These are phyloP conservation scores for Leguminivora glycinivorella DNA, from an alignment of 1,140 invertebrate species.

Conservation along the genomic window DNA sequence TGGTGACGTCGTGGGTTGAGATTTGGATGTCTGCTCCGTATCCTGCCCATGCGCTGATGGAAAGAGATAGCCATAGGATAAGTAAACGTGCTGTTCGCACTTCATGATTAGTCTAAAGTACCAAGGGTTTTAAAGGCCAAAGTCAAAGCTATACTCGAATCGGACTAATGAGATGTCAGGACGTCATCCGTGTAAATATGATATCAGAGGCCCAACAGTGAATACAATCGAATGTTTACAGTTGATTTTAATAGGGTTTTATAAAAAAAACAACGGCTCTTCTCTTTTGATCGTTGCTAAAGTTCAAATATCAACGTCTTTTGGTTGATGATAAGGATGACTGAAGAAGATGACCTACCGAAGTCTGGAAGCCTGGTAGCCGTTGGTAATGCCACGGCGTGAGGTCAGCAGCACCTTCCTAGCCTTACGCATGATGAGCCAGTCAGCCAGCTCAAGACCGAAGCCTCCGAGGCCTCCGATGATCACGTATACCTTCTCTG, in stretches of 20 bases:
- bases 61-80: slow-evolving; percentile 33
- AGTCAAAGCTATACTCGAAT: too few relatives aligned
- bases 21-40: slow-evolving; percentile 83
- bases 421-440: slow-evolving; percentile 90
- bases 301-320: too few relatives aligned
- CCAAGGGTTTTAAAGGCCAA: too few relatives aligned
- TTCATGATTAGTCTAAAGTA: too few relatives aligned
- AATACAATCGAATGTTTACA: too few relatives aligned
- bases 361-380: slow-evolving; percentile 87
- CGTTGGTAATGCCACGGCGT: slow-evolving; percentile 86
- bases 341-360: slow-evolving; percentile 60
- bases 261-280: too few relatives aligned
- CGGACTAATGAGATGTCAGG: too few relatives aligned
- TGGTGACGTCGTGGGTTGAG: slow-evolving; percentile 83
- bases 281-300: too few relatives aligned
- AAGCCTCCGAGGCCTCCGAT: slow-evolving; percentile 93
- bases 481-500: slow-evolving; percentile 79
- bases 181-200: too few relatives aligned
- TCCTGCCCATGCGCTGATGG: slow-evolving; percentile 81
- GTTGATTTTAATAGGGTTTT: too few relatives aligned
- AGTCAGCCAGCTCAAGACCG: slow-evolving; percentile 93
- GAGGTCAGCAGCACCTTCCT: slow-evolving; percentile 89
- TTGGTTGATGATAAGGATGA: neutral
- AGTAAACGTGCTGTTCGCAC: too few relatives aligned
- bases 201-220: too few relatives aligned